A percentile compares a stretch with the other conserved stretches of the same genome.
Conservation (phyloP, 2,797 vertebrate species). For the Fringilla coelebs region DNA sequence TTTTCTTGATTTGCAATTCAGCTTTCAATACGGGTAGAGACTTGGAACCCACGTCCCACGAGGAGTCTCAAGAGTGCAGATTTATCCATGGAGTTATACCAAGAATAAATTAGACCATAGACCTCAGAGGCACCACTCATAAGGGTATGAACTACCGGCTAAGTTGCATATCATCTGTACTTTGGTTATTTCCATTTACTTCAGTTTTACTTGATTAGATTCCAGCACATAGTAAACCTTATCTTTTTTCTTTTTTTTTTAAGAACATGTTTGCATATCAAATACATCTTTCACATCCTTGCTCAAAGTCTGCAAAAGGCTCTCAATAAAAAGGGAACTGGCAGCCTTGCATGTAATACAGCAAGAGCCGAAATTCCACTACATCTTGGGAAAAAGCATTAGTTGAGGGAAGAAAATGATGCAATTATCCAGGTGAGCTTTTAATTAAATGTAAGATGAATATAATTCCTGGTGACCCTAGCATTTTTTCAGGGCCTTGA, state of each 20-base stretch:
- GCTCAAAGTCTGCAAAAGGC: not conserved
- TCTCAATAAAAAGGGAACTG: not conserved
- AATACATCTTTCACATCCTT: slow-evolving; percentile 2
- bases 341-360: not conserved
- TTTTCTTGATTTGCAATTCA: not conserved
- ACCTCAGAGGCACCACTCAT: slow-evolving; percentile 7
- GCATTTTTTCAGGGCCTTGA: not conserved
- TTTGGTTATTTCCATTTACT: slow-evolving; percentile 25
- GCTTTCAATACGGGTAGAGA: not conserved
- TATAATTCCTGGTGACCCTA: not conserved
- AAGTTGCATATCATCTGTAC: not conserved
- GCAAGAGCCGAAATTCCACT: not conserved
- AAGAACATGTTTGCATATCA: not conserved
- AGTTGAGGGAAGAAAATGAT: not conserved
- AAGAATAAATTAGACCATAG: not conserved
- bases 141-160: not conserved
- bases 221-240: not conserved
- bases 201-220: not conserved
- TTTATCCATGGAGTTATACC: not conserved
- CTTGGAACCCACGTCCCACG: not conserved
- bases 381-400: not conserved
- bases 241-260: not conserved
- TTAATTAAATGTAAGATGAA: too few relatives aligned
- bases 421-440: not conserved
- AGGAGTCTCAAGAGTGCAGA: not conserved